Conservation (phyloP, 2,888 invertebrate genomes). For the Drosophila nr. medialis region DNA sequence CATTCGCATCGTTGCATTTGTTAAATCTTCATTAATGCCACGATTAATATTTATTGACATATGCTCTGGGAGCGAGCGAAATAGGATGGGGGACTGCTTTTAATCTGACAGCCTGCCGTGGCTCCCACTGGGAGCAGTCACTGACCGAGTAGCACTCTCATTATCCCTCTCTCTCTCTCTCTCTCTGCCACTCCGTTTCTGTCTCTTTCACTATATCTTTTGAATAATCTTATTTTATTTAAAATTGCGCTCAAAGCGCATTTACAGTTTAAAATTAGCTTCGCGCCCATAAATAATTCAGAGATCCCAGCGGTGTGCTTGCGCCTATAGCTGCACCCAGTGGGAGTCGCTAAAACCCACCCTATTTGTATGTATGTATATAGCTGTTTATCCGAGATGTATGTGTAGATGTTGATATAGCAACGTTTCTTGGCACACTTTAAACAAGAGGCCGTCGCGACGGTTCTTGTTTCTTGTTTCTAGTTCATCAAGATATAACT, state of each 20-base stretch:
- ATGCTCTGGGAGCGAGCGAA: not conserved
- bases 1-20: constrained; percentile 8
- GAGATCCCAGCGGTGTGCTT: constrained; percentile 64
- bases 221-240: constrained; percentile 43
- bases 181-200: not conserved
- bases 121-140: constrained; percentile 6
- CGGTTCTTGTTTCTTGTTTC: constrained; percentile 22
- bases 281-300: constrained; percentile 65
- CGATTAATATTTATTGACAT: constrained; percentile 82
- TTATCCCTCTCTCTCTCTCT: not conserved
- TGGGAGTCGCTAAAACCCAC: not conserved
- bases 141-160: not conserved
- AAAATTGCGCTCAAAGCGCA: constrained; percentile 38
- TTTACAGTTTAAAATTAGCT: constrained; percentile 57
- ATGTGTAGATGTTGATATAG: constrained; percentile 8
- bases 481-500: constrained; percentile 66
- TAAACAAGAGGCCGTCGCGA: constrained; percentile 41
- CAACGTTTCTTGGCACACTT: constrained; percentile 31
- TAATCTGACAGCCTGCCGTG: constrained; percentile 10
- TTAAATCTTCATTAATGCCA: constrained; percentile 81
- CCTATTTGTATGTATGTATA: not conserved
- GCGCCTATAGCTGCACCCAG: constrained; percentile 23
- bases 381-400: not conserved
- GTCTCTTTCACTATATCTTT: constrained; percentile 3
- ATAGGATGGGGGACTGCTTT: not conserved